These are phyloP conservation scores for Platygyra sinensis DNA, from an alignment of 64 coral and sea anemone genomes.

Conservation along the genomic window DNA sequence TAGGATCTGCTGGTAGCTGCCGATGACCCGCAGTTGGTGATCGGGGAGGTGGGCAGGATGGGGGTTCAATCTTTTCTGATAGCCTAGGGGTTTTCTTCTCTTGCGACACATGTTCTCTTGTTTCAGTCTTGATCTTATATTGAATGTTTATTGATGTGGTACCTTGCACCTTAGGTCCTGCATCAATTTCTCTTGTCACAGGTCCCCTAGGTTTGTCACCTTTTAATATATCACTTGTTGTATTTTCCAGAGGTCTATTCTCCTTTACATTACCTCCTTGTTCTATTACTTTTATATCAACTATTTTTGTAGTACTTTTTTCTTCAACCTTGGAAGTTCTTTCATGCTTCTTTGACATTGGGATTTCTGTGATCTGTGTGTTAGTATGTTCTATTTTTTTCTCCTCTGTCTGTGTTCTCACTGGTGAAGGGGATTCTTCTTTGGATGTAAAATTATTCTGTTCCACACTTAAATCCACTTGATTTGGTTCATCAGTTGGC, in stretches of 20 bases:
- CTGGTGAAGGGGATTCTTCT: not conserved
- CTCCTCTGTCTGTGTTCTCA: not conserved
- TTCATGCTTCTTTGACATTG: not conserved
- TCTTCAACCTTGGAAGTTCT: not conserved
- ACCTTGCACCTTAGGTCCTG: not conserved
- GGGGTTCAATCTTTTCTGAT: not conserved
- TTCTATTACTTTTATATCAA: not conserved
- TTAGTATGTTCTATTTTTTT: not conserved
- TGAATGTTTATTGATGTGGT: conserved; percentile 12
- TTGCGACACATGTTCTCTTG: conserved; percentile 1
- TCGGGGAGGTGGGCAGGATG: not conserved
- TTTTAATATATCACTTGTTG: not conserved
- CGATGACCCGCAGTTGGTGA: not conserved
- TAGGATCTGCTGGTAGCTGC: conserved; percentile 9
- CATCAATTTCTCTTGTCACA: not conserved
- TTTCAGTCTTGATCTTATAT: not conserved
- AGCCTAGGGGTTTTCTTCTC: conserved; percentile 1
- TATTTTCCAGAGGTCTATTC: not conserved
- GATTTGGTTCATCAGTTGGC: not conserved
- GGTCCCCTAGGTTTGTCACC: not conserved
- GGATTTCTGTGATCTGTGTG: not conserved
- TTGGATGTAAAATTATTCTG: not conserved
- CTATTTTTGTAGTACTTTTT: not conserved
- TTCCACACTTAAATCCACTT: not conserved
- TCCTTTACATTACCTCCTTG: conserved; percentile 3